phyloP scores from a whole-genome alignment of 2,797 vertebrate species.

The Coendou prehensilis region DNA sequence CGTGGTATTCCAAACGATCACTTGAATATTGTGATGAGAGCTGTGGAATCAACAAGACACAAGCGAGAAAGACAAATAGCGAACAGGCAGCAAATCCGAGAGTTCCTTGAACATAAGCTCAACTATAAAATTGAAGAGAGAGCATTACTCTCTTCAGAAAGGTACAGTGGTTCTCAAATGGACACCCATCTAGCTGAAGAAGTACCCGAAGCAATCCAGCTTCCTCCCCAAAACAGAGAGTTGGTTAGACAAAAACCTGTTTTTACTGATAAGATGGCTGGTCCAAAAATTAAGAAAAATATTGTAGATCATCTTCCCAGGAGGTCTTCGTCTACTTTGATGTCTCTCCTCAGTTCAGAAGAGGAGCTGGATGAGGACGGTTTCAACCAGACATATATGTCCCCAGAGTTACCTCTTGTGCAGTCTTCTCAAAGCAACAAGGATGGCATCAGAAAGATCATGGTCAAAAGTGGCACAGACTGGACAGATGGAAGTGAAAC shows the following conservation, averaged over 20 bases:
- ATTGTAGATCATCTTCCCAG: constrained; percentile 70
- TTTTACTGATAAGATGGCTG: constrained; percentile 74
- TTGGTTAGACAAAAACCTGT: constrained; percentile 78
- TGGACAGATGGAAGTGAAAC: constrained; percentile 73
- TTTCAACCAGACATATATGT: constrained; percentile 60
- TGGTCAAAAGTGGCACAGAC: constrained; percentile 72
- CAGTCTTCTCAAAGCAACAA: constrained; percentile 61
- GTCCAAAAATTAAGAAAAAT: constrained; percentile 83
- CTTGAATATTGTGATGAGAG: constrained; percentile 84
- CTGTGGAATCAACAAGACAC: constrained; percentile 84
- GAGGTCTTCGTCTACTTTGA: constrained; percentile 85
- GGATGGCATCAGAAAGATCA: constrained; percentile 72
- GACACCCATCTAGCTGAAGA: constrained; percentile 71
- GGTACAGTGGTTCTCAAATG: constrained; percentile 2
- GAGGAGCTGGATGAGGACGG: constrained; percentile 87
- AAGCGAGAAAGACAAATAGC: constrained; percentile 85
- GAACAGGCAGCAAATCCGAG: constrained; percentile 86
- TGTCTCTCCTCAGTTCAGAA: constrained; percentile 90
- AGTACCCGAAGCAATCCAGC: constrained; percentile 75
- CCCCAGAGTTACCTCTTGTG: constrained; percentile 72
- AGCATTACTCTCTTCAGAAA: constrained; percentile 76
- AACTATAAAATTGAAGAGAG: constrained; percentile 85
- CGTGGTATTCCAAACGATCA: constrained; percentile 87
- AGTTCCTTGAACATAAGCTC: constrained; percentile 86
- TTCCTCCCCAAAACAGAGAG: constrained; percentile 77